Percentiles rank a stretch among this genome's conserved stretches.
Conservation (phyloP, 2,113 vertebrate genomes). For the Passer montanus region DNA sequence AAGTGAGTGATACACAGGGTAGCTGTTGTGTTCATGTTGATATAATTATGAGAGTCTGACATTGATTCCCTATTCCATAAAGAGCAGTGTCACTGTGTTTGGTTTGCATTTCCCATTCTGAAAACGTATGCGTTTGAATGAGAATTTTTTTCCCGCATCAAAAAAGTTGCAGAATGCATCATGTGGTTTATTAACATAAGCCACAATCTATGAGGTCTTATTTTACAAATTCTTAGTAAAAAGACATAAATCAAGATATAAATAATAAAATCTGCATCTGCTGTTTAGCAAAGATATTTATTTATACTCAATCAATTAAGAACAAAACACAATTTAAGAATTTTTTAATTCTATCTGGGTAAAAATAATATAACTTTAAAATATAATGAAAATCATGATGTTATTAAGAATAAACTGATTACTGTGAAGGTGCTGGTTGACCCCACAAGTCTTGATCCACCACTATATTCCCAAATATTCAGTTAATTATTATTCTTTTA, state of each 20-base stretch:
- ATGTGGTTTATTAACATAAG: neutral
- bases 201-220: neutral
- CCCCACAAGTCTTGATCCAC: neutral
- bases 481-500: neutral
- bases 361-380: neutral
- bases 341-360: neutral
- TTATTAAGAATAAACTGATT: neutral
- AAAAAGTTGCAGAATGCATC: neutral
- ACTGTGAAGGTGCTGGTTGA: neutral
- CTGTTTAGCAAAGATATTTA: neutral
- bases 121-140: neutral
- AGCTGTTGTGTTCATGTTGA: neutral
- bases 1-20: neutral
- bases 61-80: neutral
- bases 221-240: neutral
- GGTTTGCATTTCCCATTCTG: neutral
- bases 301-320: neutral
- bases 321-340: neutral
- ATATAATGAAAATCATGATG: neutral
- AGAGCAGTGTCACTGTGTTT: neutral
- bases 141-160: neutral
- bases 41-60: neutral
- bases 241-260: neutral
- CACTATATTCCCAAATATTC: neutral
- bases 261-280: neutral